Conservation (phyloP, 2,888 invertebrate genomes). For the Caenorhabditis becei region DNA sequence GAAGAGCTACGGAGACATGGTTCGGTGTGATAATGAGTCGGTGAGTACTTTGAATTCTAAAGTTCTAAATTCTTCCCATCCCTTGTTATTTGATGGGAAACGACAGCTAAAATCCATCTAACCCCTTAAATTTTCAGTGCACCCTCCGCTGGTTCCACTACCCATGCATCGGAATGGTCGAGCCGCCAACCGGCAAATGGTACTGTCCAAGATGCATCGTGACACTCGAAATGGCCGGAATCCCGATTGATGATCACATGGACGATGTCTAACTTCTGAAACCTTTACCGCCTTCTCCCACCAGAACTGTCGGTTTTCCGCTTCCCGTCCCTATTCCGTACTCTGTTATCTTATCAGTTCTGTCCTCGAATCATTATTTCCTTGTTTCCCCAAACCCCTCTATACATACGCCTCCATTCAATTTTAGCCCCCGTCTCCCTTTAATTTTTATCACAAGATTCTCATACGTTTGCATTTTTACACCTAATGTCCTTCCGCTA, state of each 20-base stretch:
- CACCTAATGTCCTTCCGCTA: background rate
- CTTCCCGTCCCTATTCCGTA: background rate
- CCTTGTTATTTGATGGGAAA: too few species aligned
- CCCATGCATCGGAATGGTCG: conserved; percentile 95
- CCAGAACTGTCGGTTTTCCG: too few species aligned
- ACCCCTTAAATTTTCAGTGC: conserved; percentile 86
- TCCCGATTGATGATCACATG: background rate
- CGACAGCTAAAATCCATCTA: too few species aligned
- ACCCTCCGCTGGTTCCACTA: conserved; percentile 99
- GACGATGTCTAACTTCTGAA: background rate
- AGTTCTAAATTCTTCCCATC: too few species aligned
- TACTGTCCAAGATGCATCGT: conserved; percentile 92
- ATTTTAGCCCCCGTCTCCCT: background rate
- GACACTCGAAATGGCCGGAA: conserved; percentile 1
- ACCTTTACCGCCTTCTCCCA: background rate
- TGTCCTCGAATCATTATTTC: too few species aligned
- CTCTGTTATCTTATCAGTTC: background rate
- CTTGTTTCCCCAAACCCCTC: too few species aligned
- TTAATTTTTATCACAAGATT: background rate
- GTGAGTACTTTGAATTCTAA: conserved; percentile 85
- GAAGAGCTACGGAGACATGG: conserved; percentile 85
- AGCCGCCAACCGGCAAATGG: conserved; percentile 98
- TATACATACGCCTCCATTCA: too few species aligned
- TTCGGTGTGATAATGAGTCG: conserved; percentile 97
- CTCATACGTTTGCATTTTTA: conserved; percentile 2